Percentiles rank a stretch among this genome's conserved stretches.
phyloP scores from a whole-genome alignment of 2,888 invertebrate species.

The Plebejus argus region DNA sequence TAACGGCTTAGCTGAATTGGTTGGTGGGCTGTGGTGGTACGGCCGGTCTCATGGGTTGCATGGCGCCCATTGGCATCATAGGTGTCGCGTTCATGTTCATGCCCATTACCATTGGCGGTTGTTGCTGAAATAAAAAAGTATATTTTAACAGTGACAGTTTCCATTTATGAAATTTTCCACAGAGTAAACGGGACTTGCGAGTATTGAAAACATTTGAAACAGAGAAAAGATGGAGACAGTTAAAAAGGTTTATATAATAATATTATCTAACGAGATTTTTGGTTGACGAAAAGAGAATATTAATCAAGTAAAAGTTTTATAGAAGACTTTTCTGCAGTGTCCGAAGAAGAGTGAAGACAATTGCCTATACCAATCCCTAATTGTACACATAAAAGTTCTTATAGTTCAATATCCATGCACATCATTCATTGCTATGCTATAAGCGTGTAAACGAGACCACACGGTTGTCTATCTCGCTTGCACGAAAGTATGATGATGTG shows the following conservation, averaged over 20 bases:
- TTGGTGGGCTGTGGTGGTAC: conserved; percentile 69
- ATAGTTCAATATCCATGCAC: background rate
- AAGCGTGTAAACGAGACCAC: background rate
- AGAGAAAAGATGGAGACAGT: background rate
- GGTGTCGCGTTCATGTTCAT: conserved; percentile 66
- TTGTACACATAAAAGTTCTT: background rate
- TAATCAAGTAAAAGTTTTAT: background rate
- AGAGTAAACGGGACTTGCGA: background rate
- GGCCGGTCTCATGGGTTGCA: conserved; percentile 66
- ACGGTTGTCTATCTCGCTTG: conserved; percentile 9
- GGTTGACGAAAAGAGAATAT: background rate
- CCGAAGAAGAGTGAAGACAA: background rate
- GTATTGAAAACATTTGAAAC: background rate
- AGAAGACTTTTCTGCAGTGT: background rate
- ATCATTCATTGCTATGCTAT: background rate
- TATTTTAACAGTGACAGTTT: background rate
- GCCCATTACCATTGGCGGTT: conserved; percentile 76
- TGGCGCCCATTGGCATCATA: conserved; percentile 65
- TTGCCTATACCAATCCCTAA: background rate
- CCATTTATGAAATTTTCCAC: background rate
- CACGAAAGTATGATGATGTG: background rate
- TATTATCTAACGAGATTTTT: background rate
- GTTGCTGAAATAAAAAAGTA: conserved; percentile 60
- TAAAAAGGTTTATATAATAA: background rate
- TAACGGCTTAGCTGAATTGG: conserved; percentile 70